These are phyloP conservation scores for Aporophyla nigra DNA, from an alignment of 2,888 invertebrate genomes.

Conservation along the genomic window DNA sequence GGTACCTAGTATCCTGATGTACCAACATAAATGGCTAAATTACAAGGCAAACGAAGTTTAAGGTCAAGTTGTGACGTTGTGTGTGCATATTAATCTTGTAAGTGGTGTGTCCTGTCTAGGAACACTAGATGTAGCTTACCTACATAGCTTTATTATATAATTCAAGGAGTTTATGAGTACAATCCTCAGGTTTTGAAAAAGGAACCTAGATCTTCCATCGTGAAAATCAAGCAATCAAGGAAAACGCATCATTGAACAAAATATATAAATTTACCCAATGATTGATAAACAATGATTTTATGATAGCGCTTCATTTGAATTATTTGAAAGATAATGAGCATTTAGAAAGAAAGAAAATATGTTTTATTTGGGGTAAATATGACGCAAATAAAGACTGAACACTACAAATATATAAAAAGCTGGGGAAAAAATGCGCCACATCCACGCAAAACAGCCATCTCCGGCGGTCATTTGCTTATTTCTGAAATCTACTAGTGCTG, in stretches of 20 bases:
- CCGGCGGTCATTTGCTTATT: too few species aligned
- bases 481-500: background rate
- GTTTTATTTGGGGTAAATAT: too few species aligned
- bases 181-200: background rate
- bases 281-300: background rate
- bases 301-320: too few species aligned
- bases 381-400: too few species aligned
- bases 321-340: too few species aligned
- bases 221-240: background rate
- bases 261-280: background rate
- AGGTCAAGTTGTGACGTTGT: slow-evolving; percentile 26
- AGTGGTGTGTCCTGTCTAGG: slow-evolving; percentile 44
- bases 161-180: background rate
- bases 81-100: slow-evolving; percentile 27
- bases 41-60: slow-evolving; percentile 10
- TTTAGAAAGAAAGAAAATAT: too few species aligned
- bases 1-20: background rate
- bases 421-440: too few species aligned
- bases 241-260: background rate
- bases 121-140: background rate
- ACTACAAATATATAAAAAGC: too few species aligned
- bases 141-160: background rate
- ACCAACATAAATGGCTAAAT: background rate
- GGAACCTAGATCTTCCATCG: background rate
- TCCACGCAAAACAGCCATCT: too few species aligned